phyloP scores from a whole-genome alignment of 2,888 invertebrate genomes.

The Chironomus tentans region DNA sequence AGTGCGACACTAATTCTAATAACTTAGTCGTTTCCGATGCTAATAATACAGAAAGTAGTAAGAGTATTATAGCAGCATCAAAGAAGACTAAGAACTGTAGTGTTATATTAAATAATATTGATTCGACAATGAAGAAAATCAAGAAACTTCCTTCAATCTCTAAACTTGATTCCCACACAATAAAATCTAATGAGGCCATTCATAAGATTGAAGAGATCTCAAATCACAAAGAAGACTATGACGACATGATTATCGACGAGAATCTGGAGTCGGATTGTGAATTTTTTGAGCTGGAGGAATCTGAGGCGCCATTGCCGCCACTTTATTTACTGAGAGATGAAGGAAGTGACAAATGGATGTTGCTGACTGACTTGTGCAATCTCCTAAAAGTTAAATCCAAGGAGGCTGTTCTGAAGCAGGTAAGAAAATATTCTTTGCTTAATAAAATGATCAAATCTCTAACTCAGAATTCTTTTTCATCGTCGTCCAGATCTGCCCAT shows the following conservation, averaged over 20 bases:
- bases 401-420: constrained; percentile 66
- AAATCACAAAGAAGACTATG: constrained; percentile 37
- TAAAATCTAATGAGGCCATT: background rate
- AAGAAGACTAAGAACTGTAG: constrained; percentile 7
- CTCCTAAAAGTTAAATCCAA: constrained; percentile 70
- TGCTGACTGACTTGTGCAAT: constrained; percentile 69
- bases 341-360: constrained; percentile 66
- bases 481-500: constrained; percentile 41
- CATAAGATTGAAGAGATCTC: background rate
- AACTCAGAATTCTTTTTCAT: too few relatives aligned
- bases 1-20: constrained; percentile 21
- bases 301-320: constrained; percentile 69
- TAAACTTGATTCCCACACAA: background rate
- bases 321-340: constrained; percentile 63
- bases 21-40: constrained; percentile 7
- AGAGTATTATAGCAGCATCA: background rate
- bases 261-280: constrained; percentile 43
- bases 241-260: constrained; percentile 38
- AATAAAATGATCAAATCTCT: too few relatives aligned
- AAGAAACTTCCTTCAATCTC: constrained; percentile 4
- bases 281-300: constrained; percentile 71
- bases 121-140: constrained; percentile 14
- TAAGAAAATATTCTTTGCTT: constrained; percentile 31
- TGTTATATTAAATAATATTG: constrained; percentile 1
- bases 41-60: background rate